Evolutionary conservation across 2,113 vertebrate species (phyloP).

Genomic region (Penelope pileata): DNA sequence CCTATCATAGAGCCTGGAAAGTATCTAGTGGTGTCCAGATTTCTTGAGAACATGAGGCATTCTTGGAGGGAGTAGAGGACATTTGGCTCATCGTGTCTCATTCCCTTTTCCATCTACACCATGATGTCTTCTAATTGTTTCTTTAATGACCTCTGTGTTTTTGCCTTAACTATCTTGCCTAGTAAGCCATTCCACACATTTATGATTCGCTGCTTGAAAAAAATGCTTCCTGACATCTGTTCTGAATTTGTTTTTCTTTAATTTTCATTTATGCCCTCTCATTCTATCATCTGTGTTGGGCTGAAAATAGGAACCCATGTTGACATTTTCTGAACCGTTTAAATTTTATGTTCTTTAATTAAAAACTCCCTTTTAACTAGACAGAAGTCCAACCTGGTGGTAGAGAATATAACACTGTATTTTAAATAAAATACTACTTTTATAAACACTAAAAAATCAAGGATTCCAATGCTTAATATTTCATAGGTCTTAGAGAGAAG

Average conservation of each 20-base stretch:
- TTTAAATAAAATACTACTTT: conserved; percentile 12
- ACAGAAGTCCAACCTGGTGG: conserved; percentile 67
- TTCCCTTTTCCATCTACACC: conserved; percentile 50
- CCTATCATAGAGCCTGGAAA: background rate
- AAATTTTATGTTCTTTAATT: conserved; percentile 82
- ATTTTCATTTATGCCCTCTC: conserved; percentile 83
- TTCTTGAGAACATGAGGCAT: background rate
- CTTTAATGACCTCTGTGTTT: conserved; percentile 69
- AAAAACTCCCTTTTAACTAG: conserved; percentile 70
- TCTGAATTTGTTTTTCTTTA: conserved; percentile 83
- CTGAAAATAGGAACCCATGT: conserved; percentile 82
- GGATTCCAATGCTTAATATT: background rate
- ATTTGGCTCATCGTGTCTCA: conserved; percentile 23
- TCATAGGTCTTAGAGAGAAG: background rate
- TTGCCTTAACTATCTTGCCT: conserved; percentile 72
- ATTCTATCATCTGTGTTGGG: conserved; percentile 81
- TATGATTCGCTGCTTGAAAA: conserved; percentile 71
- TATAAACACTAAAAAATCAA: background rate
- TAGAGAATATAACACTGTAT: background rate
- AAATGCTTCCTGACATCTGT: conserved; percentile 81
- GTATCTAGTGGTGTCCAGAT: background rate
- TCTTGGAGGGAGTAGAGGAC: background rate
- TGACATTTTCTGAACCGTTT: conserved; percentile 80
- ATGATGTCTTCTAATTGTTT: conserved; percentile 70
- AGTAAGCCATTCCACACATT: conserved; percentile 76